These are phyloP conservation scores for Charaxes varanes DNA, from an alignment of 1,140 invertebrate species.

Conservation along the genomic window DNA sequence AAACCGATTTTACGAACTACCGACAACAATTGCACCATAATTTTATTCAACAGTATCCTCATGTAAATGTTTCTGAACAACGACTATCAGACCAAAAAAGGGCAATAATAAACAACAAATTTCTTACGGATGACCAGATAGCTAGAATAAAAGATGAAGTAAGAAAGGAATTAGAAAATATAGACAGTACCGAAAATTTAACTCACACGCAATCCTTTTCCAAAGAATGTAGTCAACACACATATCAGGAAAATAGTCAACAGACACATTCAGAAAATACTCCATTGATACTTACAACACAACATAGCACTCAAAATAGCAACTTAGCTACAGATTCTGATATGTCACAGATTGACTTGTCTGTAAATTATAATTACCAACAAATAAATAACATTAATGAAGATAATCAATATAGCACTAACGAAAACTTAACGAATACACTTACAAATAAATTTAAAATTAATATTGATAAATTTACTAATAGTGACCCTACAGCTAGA, in stretches of 20 bases:
- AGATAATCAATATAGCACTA: too few species aligned
- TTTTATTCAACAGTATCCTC: conserved; percentile 3
- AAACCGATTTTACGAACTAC: too few species aligned
- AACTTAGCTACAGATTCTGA: too few species aligned
- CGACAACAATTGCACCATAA: not conserved
- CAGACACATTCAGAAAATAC: too few species aligned
- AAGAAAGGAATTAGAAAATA: not conserved
- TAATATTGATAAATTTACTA: not conserved
- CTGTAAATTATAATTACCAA: too few species aligned
- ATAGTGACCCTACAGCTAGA: not conserved
- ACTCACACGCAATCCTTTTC: not conserved
- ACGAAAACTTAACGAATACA: not conserved
- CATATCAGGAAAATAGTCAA: too few species aligned
- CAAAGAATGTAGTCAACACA: too few species aligned
- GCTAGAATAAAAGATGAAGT: conserved; percentile 7
- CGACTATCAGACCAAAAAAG: conserved; percentile 13
- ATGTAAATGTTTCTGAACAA: conserved; percentile 11
- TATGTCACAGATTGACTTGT: too few species aligned
- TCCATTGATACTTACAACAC: too few species aligned
- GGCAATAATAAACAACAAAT: conserved; percentile 12
- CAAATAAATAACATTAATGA: too few species aligned
- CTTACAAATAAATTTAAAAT: not conserved
- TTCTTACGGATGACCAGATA: not conserved
- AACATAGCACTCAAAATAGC: too few species aligned
- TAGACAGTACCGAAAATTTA: not conserved